Evolutionary conservation across 2,888 invertebrate genomes (phyloP), one percentile per base, ranked within the genome.

Genomic region (Homarus gammarus): DNA sequence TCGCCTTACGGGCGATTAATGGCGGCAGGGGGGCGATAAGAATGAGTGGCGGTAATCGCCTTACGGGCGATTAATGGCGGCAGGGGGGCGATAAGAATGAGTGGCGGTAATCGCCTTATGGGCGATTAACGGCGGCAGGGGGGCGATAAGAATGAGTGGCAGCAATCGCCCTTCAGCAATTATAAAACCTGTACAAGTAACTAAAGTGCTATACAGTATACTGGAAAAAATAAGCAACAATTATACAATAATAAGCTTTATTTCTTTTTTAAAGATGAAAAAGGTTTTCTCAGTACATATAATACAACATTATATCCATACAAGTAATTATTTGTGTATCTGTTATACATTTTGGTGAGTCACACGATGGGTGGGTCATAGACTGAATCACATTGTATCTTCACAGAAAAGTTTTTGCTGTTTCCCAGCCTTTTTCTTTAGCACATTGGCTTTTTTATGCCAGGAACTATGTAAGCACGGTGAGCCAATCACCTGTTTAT

Each of bases 241-340:
- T 18, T 10, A 56, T 40, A n/a, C 18, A 38, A 61, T 33, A 82
- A 40, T 64, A 64, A 82, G 61, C 61, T 82, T 64, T 82, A 82
- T 82, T 64, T 82, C 18, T 77, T 18, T 64, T 40, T 64, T 64
- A 18, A 40, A 82, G 27, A 82, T 82, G 40, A 64, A 82, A 64
- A 82, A 64, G 40, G 33, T 40, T 81, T 64, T 61, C 38, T 82
- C 38, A 61, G 44, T 82, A 82, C 68, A 82, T 61, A 68, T 38
- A 61, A 38, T 27, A 64, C 61, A 64, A 68, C 40, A 82, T 61
- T 36, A 81, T 82, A 82, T 82, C 12, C 68, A 82, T 82, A 82
- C 68, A 82, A 61, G 64, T 82, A 72, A 18, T 38, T 3, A 72
- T 72, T 72, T 72, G 40, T 72, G 40, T 72, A 72, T 72, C 36